Evolutionary conservation across 2,888 invertebrate species (phyloP), one percentile per base, ranked within the genome.

Genomic region (Ectobius pallidus): DNA sequence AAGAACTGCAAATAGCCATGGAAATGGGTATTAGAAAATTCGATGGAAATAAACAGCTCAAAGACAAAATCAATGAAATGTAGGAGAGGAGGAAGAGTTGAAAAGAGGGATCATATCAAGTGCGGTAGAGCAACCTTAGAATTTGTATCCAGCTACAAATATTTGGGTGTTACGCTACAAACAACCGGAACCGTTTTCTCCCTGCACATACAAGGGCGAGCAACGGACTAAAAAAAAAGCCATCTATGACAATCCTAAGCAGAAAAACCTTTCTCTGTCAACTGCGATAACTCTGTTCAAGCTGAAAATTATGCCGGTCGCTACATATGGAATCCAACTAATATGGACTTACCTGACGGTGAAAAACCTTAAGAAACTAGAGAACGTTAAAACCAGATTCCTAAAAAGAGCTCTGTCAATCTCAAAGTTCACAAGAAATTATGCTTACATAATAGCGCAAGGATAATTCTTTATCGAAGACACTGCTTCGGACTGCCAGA

Each of bases 11-110:
- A 39, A 39, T 14, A 39, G 39, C 39, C 39, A 39, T 39, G 39
- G 39, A 39, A 52, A 42, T 49, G n/a, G 30, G 68, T 11, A 34
- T 16, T 62, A 27, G 62, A 27, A 62, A 3, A 62, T 62, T 34
- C 62, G 2, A 34, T 34, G 62, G 34, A 27, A 2, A 62, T 62
- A 62, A 32, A 32, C 20, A n/a, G 25, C 25, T 1, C n/a, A n/a
- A n/a, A n/a, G n/a, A n/a, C n/a, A n/a, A n/a, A n/a, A n/a, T n/a
- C n/a, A n/a, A n/a, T n/a, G n/a, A 16, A 34, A 32, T n/a, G 2
- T 11, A 18, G 2, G 20, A 52, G 9, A 20, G 18, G 20, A 52
- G n/a, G 52, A 52, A 52, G 20, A 18, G 14, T 52, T 1, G 16
- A 1, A 4, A 6, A 52, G 52, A 4, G 20, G 52, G 52, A 2